Evolutionary conservation across 2,113 vertebrate species (phyloP).

Genomic region (Limnothrissa miodon): DNA sequence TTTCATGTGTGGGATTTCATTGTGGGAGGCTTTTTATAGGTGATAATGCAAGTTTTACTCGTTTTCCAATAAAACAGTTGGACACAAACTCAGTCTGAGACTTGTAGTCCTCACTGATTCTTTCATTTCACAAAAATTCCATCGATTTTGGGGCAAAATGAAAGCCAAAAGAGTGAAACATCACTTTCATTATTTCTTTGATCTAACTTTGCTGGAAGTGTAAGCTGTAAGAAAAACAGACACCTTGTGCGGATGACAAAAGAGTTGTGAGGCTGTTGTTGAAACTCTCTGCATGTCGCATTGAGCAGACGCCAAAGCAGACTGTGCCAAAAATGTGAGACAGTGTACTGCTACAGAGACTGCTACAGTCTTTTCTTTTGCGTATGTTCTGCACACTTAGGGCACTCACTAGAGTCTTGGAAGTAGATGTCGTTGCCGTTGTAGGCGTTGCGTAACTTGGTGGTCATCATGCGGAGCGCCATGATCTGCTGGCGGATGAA

Average conservation of each 20-base stretch:
- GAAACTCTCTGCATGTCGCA: neutral
- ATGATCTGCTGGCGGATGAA: conserved; percentile 97
- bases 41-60: neutral
- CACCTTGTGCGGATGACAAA: neutral
- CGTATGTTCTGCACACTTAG: neutral
- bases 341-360: too few species aligned
- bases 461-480: conserved; percentile 95
- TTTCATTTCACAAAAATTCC: neutral
- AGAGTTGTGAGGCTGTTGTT: neutral
- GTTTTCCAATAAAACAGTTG: neutral
- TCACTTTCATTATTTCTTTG: neutral
- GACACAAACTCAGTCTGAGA: neutral
- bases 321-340: neutral
- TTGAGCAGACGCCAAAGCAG: neutral
- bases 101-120: neutral
- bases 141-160: neutral
- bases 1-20: neutral
- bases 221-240: neutral
- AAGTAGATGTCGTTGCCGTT: conserved; percentile 97
- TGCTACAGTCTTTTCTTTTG: too few species aligned
- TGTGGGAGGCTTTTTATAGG: neutral
- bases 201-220: neutral
- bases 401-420: conserved; percentile 90
- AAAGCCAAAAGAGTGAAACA: neutral
- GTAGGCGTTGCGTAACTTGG: conserved; percentile 92